These are phyloP conservation scores for Gymnoscopelus microlampas DNA, from an alignment of 2,797 vertebrate genomes.

Conservation along the genomic window DNA sequence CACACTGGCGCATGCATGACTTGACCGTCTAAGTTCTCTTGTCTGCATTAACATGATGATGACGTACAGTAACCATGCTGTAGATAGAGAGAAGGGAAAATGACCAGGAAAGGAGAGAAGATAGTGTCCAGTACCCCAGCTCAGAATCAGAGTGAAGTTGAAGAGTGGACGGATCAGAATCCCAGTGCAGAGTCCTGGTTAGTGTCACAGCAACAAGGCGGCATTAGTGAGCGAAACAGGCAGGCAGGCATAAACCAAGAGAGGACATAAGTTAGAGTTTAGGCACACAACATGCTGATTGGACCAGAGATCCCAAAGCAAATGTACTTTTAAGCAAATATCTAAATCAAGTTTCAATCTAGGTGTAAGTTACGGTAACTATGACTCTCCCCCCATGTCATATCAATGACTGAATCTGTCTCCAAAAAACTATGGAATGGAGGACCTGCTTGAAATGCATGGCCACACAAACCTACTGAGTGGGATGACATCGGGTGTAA, in stretches of 20 bases:
- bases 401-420: slow-evolving; percentile 21
- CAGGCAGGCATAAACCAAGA: slow-evolving; percentile 62
- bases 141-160: slow-evolving; percentile 99
- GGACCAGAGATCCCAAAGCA: slow-evolving; percentile 31
- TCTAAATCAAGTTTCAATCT: slow-evolving; percentile 20
- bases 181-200: slow-evolving; percentile 99
- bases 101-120: slow-evolving; percentile 85
- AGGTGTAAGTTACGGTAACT: slow-evolving; percentile 28
- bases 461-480: slow-evolving; percentile 46
- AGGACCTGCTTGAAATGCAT: slow-evolving; percentile 52
- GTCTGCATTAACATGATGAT: slow-evolving; percentile 47
- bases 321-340: neutral
- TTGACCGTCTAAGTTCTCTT: slow-evolving; percentile 27
- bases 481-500: slow-evolving; percentile 52
- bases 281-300: slow-evolving; percentile 67
- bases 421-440: slow-evolving; percentile 29
- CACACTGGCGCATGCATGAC: slow-evolving; percentile 36
- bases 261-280: slow-evolving; percentile 65
- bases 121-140: slow-evolving; percentile 97
- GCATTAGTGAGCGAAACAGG: slow-evolving; percentile 89
- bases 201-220: slow-evolving; percentile 93
- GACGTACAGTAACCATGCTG: slow-evolving; percentile 78
- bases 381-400: neutral
- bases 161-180: slow-evolving; percentile 99
- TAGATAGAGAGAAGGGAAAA: slow-evolving; percentile 78